These are phyloP conservation scores for Girardia tigrina DNA, from an alignment of 2,888 invertebrate genomes.

Conservation along the genomic window DNA sequence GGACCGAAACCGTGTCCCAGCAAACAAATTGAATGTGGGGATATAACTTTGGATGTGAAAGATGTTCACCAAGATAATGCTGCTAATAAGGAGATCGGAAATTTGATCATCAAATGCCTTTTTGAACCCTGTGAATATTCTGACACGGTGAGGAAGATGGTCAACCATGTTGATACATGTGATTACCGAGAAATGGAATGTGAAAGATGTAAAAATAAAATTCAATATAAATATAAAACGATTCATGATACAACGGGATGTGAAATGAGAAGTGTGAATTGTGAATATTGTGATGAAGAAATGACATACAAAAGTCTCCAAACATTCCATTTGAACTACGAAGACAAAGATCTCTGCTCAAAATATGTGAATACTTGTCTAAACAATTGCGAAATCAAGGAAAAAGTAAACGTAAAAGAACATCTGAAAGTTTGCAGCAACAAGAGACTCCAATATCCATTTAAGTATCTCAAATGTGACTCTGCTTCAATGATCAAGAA, in stretches of 20 bases:
- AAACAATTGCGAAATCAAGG: background rate
- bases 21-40: too few relatives aligned
- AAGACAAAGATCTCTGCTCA: background rate
- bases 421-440: background rate
- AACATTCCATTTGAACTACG: background rate
- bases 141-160: background rate
- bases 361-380: background rate
- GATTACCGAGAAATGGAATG: background rate
- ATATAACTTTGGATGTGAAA: too few relatives aligned
- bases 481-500: background rate
- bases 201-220: background rate
- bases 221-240: background rate
- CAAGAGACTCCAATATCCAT: background rate
- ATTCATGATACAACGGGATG: background rate
- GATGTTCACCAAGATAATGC: background rate
- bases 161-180: background rate
- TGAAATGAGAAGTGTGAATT: constrained; percentile 1
- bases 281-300: background rate
- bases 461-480: background rate
- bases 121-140: background rate
- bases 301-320: background rate
- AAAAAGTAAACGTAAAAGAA: background rate
- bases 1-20: background rate
- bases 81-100: background rate
- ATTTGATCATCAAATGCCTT: background rate